Conservation (phyloP, 2,797 vertebrate genomes). For the Lepilemur septentrionalis region DNA sequence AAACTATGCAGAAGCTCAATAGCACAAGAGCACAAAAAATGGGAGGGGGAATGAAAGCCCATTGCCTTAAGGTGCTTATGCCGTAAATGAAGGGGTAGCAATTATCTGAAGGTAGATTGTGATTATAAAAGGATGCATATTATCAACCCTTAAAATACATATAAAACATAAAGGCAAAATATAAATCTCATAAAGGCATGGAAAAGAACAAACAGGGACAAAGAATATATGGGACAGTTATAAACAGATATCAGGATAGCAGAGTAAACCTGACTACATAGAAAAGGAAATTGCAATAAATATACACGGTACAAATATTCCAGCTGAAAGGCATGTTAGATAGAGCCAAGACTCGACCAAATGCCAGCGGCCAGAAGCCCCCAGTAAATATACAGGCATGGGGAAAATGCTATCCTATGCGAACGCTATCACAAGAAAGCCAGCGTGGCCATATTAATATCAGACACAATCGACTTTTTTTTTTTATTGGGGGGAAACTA, state of each 20-base stretch:
- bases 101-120: background rate
- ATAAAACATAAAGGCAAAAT: background rate
- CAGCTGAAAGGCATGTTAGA: background rate
- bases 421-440: background rate
- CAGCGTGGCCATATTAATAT: background rate
- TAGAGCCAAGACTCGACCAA: background rate
- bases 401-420: background rate
- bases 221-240: background rate
- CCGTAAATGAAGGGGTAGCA: background rate
- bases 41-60: background rate
- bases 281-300: background rate
- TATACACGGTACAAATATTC: background rate
- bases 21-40: background rate
- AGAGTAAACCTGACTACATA: rapidly evolving
- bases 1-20: background rate
- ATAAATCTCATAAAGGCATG: background rate
- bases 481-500: too few species aligned
- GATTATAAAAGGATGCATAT: background rate
- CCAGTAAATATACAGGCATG: background rate
- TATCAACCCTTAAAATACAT: background rate
- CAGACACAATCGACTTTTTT: background rate
- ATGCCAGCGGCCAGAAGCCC: background rate
- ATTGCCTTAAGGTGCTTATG: rapidly evolving
- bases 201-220: background rate
- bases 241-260: background rate